phyloP scores from a whole-genome alignment of 1,140 invertebrate species.

The Magallana gigas region DNA sequence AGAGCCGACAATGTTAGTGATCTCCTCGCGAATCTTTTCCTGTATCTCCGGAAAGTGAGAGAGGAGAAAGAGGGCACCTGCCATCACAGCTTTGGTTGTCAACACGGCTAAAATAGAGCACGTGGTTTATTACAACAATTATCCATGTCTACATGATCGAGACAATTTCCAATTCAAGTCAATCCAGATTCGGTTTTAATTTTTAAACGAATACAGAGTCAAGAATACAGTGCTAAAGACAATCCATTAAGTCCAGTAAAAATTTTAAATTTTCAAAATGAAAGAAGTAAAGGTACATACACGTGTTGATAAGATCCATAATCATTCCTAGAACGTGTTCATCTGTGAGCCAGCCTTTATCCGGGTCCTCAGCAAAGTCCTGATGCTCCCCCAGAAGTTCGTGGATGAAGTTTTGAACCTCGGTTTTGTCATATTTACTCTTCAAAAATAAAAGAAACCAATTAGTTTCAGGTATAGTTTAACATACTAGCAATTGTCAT shows the following conservation, averaged over 20 bases:
- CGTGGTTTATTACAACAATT: too few species aligned
- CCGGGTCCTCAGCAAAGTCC: neutral
- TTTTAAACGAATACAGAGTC: too few species aligned
- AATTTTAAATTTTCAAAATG: too few species aligned
- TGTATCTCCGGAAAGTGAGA: conserved; percentile 87
- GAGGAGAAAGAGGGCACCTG: conserved; percentile 80
- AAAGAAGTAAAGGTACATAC: conserved; percentile 11
- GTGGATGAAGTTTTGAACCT: conserved; percentile 46
- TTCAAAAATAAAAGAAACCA: neutral
- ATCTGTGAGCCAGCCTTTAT: conserved; percentile 50
- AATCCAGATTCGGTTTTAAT: too few species aligned
- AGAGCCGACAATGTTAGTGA: conserved; percentile 91
- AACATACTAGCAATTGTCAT: too few species aligned
- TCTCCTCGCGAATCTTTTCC: conserved; percentile 90
- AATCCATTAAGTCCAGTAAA: too few species aligned
- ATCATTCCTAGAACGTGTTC: conserved; percentile 53
- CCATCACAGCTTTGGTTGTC: conserved; percentile 54
- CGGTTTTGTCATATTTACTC: conserved; percentile 30
- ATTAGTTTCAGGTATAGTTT: neutral
- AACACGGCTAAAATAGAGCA: conserved; percentile 42
- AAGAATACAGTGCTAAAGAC: too few species aligned
- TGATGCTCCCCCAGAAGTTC: conserved; percentile 45
- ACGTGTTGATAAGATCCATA: conserved; percentile 58
- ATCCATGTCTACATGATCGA: too few species aligned
- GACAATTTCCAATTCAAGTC: too few species aligned